Conservation (phyloP, 23 tunicate genomes). For the Oikopleura dioica region DNA sequence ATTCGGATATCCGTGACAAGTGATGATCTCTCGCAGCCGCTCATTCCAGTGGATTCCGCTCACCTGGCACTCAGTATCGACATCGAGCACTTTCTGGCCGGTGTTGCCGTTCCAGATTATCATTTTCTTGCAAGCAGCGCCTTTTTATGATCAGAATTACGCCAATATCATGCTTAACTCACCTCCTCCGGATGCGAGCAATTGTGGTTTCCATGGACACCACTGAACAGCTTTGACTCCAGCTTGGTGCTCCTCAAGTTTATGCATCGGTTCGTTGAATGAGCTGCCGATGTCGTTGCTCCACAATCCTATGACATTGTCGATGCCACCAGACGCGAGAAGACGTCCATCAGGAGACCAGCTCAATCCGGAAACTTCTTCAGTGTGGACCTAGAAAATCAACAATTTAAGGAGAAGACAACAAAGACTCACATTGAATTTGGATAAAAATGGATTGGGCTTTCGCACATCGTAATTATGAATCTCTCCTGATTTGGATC, state of each 20-base stretch:
- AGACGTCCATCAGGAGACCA: constrained; percentile 5
- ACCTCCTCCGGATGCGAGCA: constrained; percentile 7
- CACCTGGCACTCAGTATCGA: background rate
- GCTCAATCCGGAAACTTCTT: background rate
- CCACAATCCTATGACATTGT: background rate
- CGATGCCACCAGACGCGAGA: background rate
- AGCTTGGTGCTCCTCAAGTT: background rate
- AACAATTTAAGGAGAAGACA: background rate
- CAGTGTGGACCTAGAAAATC: background rate
- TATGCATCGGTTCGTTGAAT: background rate
- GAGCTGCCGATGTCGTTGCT: background rate
- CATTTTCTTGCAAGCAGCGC: background rate
- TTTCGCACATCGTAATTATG: background rate
- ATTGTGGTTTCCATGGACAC: constrained; percentile 9
- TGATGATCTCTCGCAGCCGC: background rate
- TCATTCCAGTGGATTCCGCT: background rate
- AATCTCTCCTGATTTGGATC: background rate
- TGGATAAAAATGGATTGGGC: background rate
- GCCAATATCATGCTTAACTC: background rate
- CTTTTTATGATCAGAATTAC: too few relatives aligned
- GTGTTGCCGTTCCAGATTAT: background rate
- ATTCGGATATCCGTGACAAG: background rate
- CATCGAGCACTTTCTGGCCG: background rate
- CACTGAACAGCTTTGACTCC: background rate
- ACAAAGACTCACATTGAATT: background rate